These are phyloP conservation scores for Aethes cnicana DNA, from an alignment of 2,888 invertebrate species.

Conservation along the genomic window DNA sequence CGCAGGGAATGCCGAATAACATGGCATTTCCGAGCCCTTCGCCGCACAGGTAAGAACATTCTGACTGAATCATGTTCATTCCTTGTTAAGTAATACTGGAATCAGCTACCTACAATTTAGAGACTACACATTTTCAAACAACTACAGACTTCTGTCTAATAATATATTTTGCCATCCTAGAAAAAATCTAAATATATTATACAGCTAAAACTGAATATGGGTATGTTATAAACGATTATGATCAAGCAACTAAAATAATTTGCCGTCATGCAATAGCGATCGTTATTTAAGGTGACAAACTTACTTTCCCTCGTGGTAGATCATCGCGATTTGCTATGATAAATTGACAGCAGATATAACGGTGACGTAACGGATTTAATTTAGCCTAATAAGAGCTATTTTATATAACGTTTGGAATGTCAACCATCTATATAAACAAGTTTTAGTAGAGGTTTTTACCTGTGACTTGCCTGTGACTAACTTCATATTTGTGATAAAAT, in stretches of 20 bases:
- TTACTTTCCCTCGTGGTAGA: conserved; percentile 6
- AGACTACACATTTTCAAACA: no score
- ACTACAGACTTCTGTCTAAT: no score
- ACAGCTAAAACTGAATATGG: no score
- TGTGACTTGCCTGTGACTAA: not conserved
- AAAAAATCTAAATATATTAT: no score
- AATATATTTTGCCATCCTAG: no score
- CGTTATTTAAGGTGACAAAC: conserved; percentile 1
- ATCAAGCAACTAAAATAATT: no score
- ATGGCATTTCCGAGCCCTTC: conserved; percentile 75
- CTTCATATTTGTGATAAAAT: conserved; percentile 5
- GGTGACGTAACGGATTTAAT: conserved; percentile 22
- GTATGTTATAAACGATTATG: no score
- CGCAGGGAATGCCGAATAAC: conserved; percentile 65
- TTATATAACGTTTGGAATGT: conserved; percentile 21
- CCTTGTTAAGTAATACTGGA: no score
- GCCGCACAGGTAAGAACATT: conserved; percentile 72
- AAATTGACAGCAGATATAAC: conserved; percentile 19
- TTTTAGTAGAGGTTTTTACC: not conserved
- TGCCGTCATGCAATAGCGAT: not conserved
- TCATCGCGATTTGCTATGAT: conserved; percentile 15
- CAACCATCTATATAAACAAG: not conserved
- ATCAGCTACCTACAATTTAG: no score
- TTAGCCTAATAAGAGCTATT: conserved; percentile 1
- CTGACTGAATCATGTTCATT: not conserved